Conservation (phyloP, 2,888 invertebrate genomes). For the Gari tellinella region DNA sequence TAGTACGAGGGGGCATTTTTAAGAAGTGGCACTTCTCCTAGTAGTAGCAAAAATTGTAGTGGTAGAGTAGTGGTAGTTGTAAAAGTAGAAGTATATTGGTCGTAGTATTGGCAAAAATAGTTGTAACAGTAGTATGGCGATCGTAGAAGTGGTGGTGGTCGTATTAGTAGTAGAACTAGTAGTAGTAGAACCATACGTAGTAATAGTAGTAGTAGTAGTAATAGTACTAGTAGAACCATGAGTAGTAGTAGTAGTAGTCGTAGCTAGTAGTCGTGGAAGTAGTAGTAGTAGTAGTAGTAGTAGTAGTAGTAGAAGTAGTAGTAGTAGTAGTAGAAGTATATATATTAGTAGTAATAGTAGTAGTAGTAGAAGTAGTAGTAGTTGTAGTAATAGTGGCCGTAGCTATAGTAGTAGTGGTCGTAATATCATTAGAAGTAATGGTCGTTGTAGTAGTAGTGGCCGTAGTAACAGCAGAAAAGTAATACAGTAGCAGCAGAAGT, state of each 20-base stretch:
- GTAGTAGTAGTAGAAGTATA: conserved; percentile 11
- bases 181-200: too few relatives aligned
- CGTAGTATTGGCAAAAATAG: too few relatives aligned
- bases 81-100: background rate
- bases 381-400: conserved; percentile 9
- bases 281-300: conserved; percentile 14
- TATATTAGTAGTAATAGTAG: conserved; percentile 3
- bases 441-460: conserved; percentile 4
- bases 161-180: too few relatives aligned
- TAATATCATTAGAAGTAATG: conserved; percentile 2
- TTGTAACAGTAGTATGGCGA: too few relatives aligned
- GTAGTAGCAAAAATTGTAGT: background rate
- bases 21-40: too few relatives aligned
- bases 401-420: conserved; percentile 3
- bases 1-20: too few relatives aligned
- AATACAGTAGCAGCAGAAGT: too few relatives aligned
- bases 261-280: conserved; percentile 11
- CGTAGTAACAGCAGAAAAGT: conserved; percentile 7
- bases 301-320: conserved; percentile 15
- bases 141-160: too few relatives aligned
- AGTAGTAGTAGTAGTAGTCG: too few relatives aligned
- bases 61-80: too few relatives aligned
- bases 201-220: too few relatives aligned
- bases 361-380: conserved; percentile 14
- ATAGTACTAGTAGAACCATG: too few relatives aligned